Evolutionary conservation across 2,113 vertebrate genomes (phyloP), one percentile per base, ranked within the genome.

Genomic region (Coturnix japonica): DNA sequence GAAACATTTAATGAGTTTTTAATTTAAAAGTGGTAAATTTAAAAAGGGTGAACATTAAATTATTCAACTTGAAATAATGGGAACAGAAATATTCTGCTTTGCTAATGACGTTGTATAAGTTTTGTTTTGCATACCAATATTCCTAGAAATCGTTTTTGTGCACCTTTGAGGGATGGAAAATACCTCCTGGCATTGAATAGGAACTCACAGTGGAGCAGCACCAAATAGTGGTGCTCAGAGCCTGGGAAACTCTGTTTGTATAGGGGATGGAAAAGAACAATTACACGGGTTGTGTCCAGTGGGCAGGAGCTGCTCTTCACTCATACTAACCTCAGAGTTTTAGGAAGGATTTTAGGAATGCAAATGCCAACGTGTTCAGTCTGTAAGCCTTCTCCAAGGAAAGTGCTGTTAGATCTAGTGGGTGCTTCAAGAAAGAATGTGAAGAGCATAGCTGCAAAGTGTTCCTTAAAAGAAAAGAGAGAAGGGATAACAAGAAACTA

Each of bases 1-100:
- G 94, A 95, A 97, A 94, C 35, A 93, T 97, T 96, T 93, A 96
- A 96, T 90, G 92, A 93, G 79, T 96, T 95, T 97, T 94, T 96
- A 95, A 96, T 97, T 93, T 94, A 54, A 92, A 96, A 96, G 90
- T 74, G 80, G 67, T 87, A 95, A 92, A 95, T 96, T 96, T 96
- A 19, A 94, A 92, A 93, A 89, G 85, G 75, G 80, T 91, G 94
- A 90, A 78, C 85, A 65, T 94, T 90, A 88, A 96, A 95, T 95
- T 94, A 93, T 94, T 95, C 93, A 93, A 66, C 89, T 89, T 90
- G 85, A 85, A 95, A 79, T 93, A 77, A 90, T 92, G 67, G 69
- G 74, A 85, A 76, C 33, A 77, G 77, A 86, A 91, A 64, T 81
- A 89, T 76, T 92, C 87, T 90, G 85, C 84, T 94, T 93, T 89